Conservation (phyloP, 2,797 vertebrate species). For the Poecile montanus region DNA sequence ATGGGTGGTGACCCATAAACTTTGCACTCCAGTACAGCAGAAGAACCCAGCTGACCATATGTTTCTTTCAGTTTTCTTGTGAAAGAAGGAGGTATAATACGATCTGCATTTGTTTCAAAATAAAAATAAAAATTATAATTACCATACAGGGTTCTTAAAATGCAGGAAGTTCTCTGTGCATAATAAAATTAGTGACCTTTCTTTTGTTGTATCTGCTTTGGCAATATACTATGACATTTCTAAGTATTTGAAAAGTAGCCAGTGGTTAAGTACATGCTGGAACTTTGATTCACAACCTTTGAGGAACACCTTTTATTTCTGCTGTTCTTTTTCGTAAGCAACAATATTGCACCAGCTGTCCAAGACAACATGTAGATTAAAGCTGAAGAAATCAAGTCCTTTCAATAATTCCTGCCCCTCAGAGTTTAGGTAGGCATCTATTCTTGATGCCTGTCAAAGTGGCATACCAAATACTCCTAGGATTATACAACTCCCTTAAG, state of each 20-base stretch:
- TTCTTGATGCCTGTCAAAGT: not conserved
- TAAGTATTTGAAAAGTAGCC: not conserved
- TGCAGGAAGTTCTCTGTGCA: not conserved
- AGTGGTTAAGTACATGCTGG: not conserved
- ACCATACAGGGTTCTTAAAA: not conserved
- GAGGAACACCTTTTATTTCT: not conserved
- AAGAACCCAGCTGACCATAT: slow-evolving; percentile 81
- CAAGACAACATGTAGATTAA: not conserved
- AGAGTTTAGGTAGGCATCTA: not conserved
- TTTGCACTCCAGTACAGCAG: slow-evolving; percentile 91
- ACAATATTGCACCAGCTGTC: not conserved
- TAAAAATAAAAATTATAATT: not conserved
- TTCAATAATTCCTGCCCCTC: not conserved
- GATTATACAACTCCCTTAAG: not conserved
- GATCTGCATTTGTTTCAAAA: slow-evolving; percentile 84
- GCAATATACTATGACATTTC: not conserved
- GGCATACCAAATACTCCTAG: not conserved
- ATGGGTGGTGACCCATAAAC: slow-evolving; percentile 93
- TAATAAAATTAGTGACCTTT: not conserved
- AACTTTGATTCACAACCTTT: not conserved
- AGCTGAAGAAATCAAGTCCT: not conserved
- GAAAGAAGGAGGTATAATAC: slow-evolving; percentile 91
- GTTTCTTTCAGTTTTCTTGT: slow-evolving; percentile 90
- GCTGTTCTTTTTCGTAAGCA: not conserved
- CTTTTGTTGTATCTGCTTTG: not conserved